A percentile compares a stretch with the other conserved stretches of the same genome.
Conservation (phyloP, 2,113 vertebrate genomes). For the Amblyopsis rosae region DNA sequence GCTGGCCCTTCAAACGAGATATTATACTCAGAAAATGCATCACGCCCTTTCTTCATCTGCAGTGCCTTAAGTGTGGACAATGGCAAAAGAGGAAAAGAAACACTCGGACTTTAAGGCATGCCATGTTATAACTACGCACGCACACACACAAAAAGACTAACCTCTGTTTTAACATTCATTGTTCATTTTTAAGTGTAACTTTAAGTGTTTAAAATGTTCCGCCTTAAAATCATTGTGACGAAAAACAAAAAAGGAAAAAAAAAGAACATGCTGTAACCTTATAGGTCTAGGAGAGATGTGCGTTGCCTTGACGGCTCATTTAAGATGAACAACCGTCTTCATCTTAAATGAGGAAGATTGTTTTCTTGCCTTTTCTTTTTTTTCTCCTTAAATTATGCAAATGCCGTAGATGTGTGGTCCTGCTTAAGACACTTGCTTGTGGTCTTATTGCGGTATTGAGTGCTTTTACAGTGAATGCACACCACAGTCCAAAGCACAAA, state of each 20-base stretch:
- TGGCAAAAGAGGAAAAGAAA: constrained; percentile 49
- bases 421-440: constrained; percentile 98
- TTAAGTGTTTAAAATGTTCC: constrained; percentile 50
- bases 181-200: constrained; percentile 19
- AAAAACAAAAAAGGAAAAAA: constrained; percentile 9
- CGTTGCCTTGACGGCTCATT: constrained; percentile 53
- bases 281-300: constrained; percentile 74
- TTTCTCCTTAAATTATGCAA: constrained; percentile 96
- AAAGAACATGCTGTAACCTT: constrained; percentile 46
- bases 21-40: constrained; percentile 84
- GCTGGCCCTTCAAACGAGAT: constrained; percentile 84
- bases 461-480: constrained; percentile 99
- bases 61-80: constrained; percentile 72
- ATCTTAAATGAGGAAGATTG: constrained; percentile 80
- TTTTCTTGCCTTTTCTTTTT: constrained; percentile 57
- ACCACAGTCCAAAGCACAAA: constrained; percentile 94
- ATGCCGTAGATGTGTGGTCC: constrained; percentile 99
- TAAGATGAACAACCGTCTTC: constrained; percentile 48
- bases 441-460: constrained; percentile 96
- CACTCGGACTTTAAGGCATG: constrained; percentile 58
- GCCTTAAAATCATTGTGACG: constrained; percentile 59
- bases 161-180: constrained; percentile 31
- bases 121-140: constrained; percentile 35
- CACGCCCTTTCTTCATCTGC: constrained; percentile 60
- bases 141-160: constrained; percentile 40